Percentiles rank a stretch among this genome's conserved stretches.
These are phyloP conservation scores for Incurvaria masculella DNA, from an alignment of 2,888 invertebrate genomes.

Conservation along the genomic window DNA sequence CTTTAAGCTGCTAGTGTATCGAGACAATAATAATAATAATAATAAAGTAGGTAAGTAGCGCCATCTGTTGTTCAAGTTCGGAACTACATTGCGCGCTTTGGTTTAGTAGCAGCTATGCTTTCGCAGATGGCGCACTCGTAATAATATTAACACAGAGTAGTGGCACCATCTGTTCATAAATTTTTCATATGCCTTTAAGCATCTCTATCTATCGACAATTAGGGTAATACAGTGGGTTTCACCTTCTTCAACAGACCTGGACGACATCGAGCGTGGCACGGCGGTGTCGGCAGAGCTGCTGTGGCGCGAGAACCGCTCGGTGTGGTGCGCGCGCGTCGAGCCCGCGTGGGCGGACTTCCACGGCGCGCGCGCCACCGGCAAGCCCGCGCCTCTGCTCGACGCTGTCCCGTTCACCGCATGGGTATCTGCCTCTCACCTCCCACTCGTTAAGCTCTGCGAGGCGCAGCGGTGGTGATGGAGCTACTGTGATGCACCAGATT, in stretches of 20 bases:
- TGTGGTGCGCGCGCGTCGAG: conserved; percentile 86
- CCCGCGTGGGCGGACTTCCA: conserved; percentile 93
- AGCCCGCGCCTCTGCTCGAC: conserved; percentile 77
- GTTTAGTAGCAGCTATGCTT: too few species aligned
- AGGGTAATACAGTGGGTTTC: neutral
- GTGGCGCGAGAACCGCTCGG: conserved; percentile 83
- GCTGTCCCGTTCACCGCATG: conserved; percentile 86
- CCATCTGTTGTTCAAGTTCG: too few species aligned
- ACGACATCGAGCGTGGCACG: conserved; percentile 51
- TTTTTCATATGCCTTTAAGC: too few species aligned
- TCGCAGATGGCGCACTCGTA: too few species aligned
- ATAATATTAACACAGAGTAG: too few species aligned
- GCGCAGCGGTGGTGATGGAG: neutral
- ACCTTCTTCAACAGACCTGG: conserved; percentile 32
- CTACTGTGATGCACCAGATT: neutral
- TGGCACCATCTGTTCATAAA: too few species aligned
- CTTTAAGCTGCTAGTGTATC: too few species aligned
- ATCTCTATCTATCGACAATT: too few species aligned
- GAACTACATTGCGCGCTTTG: too few species aligned
- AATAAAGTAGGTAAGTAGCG: too few species aligned
- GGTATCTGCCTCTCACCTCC: conserved; percentile 40
- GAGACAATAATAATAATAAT: too few species aligned
- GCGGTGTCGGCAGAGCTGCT: conserved; percentile 52
- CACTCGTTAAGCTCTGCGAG: neutral
- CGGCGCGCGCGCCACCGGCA: conserved; percentile 75